A percentile compares a stretch with the other conserved stretches of the same genome.
phyloP scores from a whole-genome alignment of 2,113 vertebrate species.

The Eclectus roratus region DNA sequence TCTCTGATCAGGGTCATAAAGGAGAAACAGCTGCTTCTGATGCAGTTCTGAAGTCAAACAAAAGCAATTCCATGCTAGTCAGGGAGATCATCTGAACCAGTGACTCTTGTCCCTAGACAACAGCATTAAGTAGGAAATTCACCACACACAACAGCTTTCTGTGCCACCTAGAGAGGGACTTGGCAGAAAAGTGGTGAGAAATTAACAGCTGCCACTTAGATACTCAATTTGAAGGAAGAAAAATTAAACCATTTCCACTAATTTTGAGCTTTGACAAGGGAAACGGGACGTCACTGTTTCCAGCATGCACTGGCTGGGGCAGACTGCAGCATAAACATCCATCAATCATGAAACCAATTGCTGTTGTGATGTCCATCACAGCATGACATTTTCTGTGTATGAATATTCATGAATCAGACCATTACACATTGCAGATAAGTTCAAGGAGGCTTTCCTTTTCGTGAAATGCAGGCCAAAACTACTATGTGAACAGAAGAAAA shows the following conservation, averaged over 20 bases:
- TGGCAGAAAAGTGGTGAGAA: conserved; percentile 26
- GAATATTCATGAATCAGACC: background rate
- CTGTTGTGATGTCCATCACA: background rate
- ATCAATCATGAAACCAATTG: background rate
- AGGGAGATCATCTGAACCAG: background rate
- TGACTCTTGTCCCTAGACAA: background rate
- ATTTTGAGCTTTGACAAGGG: conserved; percentile 37
- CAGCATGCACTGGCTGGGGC: background rate
- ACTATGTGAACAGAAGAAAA: background rate
- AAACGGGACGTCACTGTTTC: conserved; percentile 35
- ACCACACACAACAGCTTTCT: background rate
- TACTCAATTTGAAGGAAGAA: conserved; percentile 19
- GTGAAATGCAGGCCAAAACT: background rate
- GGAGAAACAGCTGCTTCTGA: background rate
- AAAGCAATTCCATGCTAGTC: background rate
- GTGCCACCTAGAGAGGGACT: background rate
- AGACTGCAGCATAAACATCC: background rate
- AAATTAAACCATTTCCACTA: conserved; percentile 23
- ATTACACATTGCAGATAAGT: background rate
- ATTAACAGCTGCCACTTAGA: conserved; percentile 39
- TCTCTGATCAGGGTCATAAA: background rate
- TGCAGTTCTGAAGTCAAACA: background rate
- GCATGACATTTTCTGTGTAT: background rate
- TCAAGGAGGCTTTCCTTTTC: background rate
- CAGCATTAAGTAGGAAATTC: background rate